A percentile compares a stretch with the other conserved stretches of the same genome.
phyloP scores from a whole-genome alignment of 2,888 invertebrate species.

The Ernsta delagoae region DNA sequence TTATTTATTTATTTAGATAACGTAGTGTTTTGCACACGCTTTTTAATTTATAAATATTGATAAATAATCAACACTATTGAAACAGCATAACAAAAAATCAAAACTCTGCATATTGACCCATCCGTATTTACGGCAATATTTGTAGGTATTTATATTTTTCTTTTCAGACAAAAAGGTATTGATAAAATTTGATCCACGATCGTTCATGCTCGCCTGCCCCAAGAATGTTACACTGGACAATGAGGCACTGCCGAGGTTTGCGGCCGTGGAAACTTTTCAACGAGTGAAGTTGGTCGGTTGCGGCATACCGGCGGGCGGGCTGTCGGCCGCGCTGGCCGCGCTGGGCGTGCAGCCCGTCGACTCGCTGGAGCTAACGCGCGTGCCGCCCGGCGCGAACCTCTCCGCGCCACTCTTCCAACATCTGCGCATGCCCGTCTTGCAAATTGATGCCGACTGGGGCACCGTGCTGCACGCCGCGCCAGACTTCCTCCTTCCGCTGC shows the following conservation, averaged over 20 bases:
- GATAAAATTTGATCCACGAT: not conserved
- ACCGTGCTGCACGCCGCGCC: conserved; percentile 14
- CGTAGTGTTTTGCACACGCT: too few species aligned
- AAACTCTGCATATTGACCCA: too few species aligned
- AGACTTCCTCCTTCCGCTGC: conserved; percentile 30
- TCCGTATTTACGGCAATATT: too few species aligned
- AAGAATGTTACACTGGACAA: conserved; percentile 40
- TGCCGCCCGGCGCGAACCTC: conserved; percentile 66
- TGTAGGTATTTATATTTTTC: not conserved
- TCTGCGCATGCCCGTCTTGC: conserved; percentile 14
- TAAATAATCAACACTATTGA: too few species aligned
- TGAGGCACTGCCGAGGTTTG: conserved; percentile 42
- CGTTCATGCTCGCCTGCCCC: conserved; percentile 39
- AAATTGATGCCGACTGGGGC: conserved; percentile 28
- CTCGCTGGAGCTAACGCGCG: conserved; percentile 86
- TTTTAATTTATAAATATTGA: too few species aligned
- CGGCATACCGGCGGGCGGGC: conserved; percentile 42
- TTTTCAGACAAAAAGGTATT: conserved; percentile 29
- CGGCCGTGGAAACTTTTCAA: conserved; percentile 28
- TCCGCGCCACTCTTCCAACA: conserved; percentile 41
- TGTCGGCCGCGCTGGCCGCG: conserved; percentile 39
- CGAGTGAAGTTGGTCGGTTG: conserved; percentile 41
- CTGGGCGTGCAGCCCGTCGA: conserved; percentile 68
- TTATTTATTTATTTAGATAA: too few species aligned
- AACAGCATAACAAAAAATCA: too few species aligned